phyloP scores from a whole-genome alignment of 23 tunicate species.

The Ciona savignyi region DNA sequence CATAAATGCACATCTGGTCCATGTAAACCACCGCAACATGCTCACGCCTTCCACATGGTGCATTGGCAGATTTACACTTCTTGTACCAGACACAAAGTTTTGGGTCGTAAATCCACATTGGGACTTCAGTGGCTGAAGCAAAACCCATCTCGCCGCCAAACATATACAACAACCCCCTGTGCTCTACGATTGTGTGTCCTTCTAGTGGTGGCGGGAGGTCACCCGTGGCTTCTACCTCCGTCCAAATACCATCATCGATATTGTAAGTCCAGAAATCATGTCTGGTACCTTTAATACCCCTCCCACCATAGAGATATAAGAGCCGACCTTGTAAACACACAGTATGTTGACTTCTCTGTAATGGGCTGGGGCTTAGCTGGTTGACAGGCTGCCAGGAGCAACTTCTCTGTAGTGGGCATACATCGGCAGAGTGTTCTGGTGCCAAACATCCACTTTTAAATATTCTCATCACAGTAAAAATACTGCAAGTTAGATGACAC shows the following conservation, averaged over 20 bases:
- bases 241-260: conserved; percentile 27
- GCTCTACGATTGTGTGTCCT: conserved; percentile 67
- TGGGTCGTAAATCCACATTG: conserved; percentile 55
- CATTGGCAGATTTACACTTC: not conserved
- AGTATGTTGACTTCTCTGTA: conserved; percentile 60
- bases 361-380: conserved; percentile 14
- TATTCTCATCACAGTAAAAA: conserved; percentile 19
- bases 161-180: conserved; percentile 34
- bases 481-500: no score
- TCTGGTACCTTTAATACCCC: conserved; percentile 47
- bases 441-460: conserved; percentile 21
- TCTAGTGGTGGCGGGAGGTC: conserved; percentile 55
- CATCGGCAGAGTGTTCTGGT: conserved; percentile 30
- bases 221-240: conserved; percentile 14
- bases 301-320: conserved; percentile 75
- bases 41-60: conserved; percentile 65
- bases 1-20: conserved; percentile 52
- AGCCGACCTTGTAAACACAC: conserved; percentile 25
- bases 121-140: conserved; percentile 66
- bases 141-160: conserved; percentile 87
- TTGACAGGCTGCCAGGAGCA: conserved; percentile 39
- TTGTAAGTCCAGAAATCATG: conserved; percentile 73
- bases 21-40: conserved; percentile 59
- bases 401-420: conserved; percentile 10
- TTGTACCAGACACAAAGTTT: conserved; percentile 32